Evolutionary conservation across 2,797 vertebrate species (phyloP), one percentile per base, ranked within the genome.

Genomic region (Scleropages formosus): DNA sequence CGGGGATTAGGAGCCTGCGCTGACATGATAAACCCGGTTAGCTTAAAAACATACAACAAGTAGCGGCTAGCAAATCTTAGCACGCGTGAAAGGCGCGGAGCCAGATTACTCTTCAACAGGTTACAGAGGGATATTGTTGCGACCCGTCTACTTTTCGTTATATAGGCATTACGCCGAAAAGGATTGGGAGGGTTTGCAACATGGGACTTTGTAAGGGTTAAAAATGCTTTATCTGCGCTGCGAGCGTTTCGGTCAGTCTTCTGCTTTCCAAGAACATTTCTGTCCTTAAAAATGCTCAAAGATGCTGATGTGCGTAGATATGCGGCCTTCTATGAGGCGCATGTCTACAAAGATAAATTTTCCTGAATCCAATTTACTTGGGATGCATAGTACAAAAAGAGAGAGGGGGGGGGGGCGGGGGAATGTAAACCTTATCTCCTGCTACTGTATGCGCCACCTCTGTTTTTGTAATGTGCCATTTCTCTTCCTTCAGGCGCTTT

Each of bases 401-500:
- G 31, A 39, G 39, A 6, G 31, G 2, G 31, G 31, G 31, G 31
- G 31, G 6, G 63, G 22, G 20, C 64, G 39, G 39, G 44, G 51
- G 51, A 62, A 53, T 16, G 18, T 71, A n/a, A 53, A 27, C 24
- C 65, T 87, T 85, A 86, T 84, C 74, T 88, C 80, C 78, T 72
- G 46, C 82, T 78, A 46, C 73, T 63, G 80, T 77, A 72, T 82
- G 59, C 66, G 72, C 24, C 77, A 77, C 76, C 76, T 82, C 82
- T 79, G 74, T 72, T 76, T 80, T 80, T 64, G 75, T 81, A 78
- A 63, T 79, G 53, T 77, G 84, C 81, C 83, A 65, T 82, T 83
- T 75, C 78, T 81, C 72, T 78, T 79, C 82, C 84, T 81, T 86
- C 83, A 81, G 87, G 79, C 84, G 79, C 78, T 79, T 81, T 82